Conservation (phyloP, 2,797 vertebrate species). For the Eidolon dupreanum region DNA sequence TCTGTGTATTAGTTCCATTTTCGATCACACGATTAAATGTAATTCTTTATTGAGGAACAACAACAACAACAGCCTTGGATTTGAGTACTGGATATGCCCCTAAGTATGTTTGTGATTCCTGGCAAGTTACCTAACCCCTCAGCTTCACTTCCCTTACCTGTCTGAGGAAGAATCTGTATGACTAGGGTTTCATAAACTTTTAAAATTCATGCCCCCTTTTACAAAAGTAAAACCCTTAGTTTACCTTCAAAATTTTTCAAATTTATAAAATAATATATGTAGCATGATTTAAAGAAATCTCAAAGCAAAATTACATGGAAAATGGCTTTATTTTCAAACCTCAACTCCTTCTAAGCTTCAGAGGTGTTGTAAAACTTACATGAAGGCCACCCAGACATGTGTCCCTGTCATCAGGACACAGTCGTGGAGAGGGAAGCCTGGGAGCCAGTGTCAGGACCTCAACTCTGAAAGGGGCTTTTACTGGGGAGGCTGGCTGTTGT, state of each 20-base stretch:
- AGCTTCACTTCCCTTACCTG: background rate
- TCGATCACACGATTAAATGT: background rate
- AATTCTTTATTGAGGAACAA: background rate
- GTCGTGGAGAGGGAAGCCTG: accelerated
- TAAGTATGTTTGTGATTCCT: background rate
- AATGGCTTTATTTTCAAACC: background rate
- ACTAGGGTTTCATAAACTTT: background rate
- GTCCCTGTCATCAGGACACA: accelerated
- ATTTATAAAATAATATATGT: background rate
- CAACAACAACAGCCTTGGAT: background rate
- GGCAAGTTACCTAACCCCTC: background rate
- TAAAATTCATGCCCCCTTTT: background rate
- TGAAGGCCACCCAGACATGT: accelerated
- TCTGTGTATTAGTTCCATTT: background rate
- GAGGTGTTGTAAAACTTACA: background rate
- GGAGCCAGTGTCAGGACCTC: background rate
- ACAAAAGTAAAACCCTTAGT: background rate
- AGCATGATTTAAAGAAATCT: background rate
- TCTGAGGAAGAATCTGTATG: background rate
- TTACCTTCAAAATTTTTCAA: background rate
- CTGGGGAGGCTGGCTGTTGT: accelerated
- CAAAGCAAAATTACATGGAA: background rate
- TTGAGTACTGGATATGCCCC: background rate
- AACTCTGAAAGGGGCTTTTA: background rate
- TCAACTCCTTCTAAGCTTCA: background rate